phyloP scores from a whole-genome alignment of 2,888 invertebrate species.

The Nudaria mundana region DNA sequence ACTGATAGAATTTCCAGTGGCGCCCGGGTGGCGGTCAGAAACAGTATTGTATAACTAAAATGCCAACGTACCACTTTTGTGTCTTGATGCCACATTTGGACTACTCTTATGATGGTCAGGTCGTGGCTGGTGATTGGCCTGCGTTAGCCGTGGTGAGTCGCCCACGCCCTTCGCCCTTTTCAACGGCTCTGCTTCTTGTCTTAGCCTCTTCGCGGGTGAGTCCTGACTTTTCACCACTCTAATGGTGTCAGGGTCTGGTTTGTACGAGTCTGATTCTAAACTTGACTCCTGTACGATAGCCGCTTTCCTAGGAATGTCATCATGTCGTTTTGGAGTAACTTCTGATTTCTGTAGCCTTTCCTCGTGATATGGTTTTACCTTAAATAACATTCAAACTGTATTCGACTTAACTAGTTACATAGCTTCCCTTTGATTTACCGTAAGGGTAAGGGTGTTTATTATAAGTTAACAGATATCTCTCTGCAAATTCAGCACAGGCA shows the following conservation, averaged over 20 bases:
- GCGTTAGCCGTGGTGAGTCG: conserved; percentile 65
- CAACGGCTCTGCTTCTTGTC: conserved; percentile 71
- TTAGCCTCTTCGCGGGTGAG: conserved; percentile 68
- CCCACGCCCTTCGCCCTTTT: conserved; percentile 68
- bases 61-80: conserved; percentile 54
- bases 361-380: conserved; percentile 66
- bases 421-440: too few relatives aligned
- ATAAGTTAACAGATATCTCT: too few relatives aligned
- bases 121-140: conserved; percentile 51
- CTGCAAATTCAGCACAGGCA: too few relatives aligned
- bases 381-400: conserved; percentile 6
- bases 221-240: conserved; percentile 63
- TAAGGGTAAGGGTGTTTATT: too few relatives aligned
- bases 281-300: conserved; percentile 29
- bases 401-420: too few relatives aligned
- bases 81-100: conserved; percentile 81
- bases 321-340: conserved; percentile 43
- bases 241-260: conserved; percentile 71
- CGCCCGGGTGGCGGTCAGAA: too few relatives aligned
- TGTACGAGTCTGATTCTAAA: conserved; percentile 44
- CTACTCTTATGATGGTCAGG: conserved; percentile 83
- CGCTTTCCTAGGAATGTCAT: conserved; percentile 50
- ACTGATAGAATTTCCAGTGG: too few relatives aligned
- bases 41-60: not conserved
- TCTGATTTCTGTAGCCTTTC: conserved; percentile 55